Evolutionary conservation across 92 coral and sea anemone genomes (phyloP), one percentile per base, ranked within the genome.

Genomic region (Zoanthus gigantus): DNA sequence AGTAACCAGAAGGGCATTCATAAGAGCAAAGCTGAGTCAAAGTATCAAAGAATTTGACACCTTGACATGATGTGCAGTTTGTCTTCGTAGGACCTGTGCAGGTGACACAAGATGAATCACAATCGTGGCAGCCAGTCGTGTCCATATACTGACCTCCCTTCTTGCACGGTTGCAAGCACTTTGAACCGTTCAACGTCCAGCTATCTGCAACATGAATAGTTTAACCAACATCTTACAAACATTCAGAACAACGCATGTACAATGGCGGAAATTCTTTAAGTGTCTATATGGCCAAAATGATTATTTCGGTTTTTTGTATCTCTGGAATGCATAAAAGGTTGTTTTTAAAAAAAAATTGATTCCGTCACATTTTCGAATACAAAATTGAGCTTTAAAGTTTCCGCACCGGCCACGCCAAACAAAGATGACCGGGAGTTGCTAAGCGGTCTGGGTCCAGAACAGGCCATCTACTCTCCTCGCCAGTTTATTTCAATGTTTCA

Each of bases 21-120:
- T 88, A 94, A 0, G 94, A 88, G 87, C 99, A 97, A 30, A 89
- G 60, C 23, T 88, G 91, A 71, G 88, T 92, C 47, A 63, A 77
- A 3, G 90, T 75, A 48, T 95, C 94, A 2, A 92, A 88, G 79
- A 97, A 97, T 75, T 95, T 97, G 15, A 95, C 95, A 46, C 95
- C 99, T 77, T 93, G 92, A 48, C 99, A 97, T 77, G 95, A 87
- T 1, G 92, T 94, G 79, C 99, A 97, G 90, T 94, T 90, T 82
- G 84, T 84, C 32, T 86, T 82, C 16, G 90, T 86, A 52, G 96
- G 92, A 37, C 99, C 99, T 18, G 79, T 87, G 88, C 99, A 97
- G 8, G 90, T 61, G 5, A 80, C 86, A 65, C 99, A 97, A 2
- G 95, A 90, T 18, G 93, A 58, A 79, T 94, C 92, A 58, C 99